Percentiles rank a stretch among this genome's conserved stretches.
Evolutionary conservation across 2,797 vertebrate species (phyloP).

Genomic region (Diglossa cyanea): DNA sequence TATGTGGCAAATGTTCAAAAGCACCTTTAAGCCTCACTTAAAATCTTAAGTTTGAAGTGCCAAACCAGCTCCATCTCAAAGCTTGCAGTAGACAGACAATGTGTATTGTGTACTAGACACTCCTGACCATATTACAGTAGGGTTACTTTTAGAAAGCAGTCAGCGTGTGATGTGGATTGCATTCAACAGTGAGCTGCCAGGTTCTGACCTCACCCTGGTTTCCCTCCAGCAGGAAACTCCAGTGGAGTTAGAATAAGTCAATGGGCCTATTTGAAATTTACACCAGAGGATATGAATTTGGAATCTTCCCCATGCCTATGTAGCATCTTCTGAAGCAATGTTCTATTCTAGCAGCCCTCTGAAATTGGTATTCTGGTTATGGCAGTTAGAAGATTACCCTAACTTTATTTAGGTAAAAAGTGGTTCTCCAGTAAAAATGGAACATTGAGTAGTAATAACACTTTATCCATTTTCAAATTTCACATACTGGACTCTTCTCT

Average conservation of each 20-base stretch:
- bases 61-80: neutral
- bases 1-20: neutral
- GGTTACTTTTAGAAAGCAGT: constrained; percentile 9
- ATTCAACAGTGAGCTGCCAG: neutral
- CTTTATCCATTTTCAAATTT: neutral
- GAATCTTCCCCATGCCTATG: neutral
- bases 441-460: neutral
- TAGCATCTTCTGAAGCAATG: neutral
- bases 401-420: neutral
- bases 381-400: neutral
- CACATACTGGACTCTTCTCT: neutral
- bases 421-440: neutral
- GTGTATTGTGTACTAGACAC: neutral
- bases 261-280: neutral
- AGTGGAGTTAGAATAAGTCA: constrained; percentile 11
- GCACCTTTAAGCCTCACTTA: neutral
- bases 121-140: neutral
- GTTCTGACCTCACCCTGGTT: constrained; percentile 28
- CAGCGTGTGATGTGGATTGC: neutral
- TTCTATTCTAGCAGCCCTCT: neutral
- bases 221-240: constrained; percentile 14
- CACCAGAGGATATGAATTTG: constrained; percentile 32
- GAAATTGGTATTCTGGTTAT: neutral
- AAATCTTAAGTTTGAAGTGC: neutral
- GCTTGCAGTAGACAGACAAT: neutral